Conservation (phyloP, 1,140 invertebrate genomes). For the Homarus americanus region DNA sequence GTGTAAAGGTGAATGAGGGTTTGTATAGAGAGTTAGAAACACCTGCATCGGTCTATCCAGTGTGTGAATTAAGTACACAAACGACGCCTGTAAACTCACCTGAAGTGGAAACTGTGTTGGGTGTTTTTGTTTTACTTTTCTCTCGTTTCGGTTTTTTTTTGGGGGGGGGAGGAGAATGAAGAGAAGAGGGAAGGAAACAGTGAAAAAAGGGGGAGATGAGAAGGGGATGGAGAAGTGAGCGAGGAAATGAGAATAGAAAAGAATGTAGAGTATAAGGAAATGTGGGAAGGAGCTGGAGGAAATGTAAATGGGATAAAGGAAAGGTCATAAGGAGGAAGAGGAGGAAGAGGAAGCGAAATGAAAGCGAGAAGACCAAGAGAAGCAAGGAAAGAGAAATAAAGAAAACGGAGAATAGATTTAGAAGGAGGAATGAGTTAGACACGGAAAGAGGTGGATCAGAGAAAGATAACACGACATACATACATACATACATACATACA, state of each 20-base stretch:
- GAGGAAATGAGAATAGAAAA: neutral
- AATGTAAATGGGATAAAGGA: neutral
- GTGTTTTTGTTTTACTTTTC: no score
- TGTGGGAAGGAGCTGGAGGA: neutral
- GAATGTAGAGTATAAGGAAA: neutral
- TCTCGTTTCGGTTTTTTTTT: no score
- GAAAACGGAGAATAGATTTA: neutral
- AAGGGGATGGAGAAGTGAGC: neutral
- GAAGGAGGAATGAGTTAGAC: neutral
- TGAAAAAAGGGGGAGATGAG: neutral
- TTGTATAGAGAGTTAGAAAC: no score
- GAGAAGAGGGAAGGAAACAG: neutral
- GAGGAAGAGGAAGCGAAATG: neutral
- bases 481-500: no score
- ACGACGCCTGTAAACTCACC: no score
- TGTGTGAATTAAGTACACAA: no score
- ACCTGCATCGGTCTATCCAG: no score
- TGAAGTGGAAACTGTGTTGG: no score
- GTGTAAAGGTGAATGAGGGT: no score
- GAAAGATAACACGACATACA: no score
- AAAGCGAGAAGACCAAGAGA: neutral
- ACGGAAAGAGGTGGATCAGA: neutral
- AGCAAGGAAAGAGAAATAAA: no score
- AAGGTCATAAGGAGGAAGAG: neutral
- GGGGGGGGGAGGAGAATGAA: neutral